These are phyloP conservation scores for Nesidiocoris tenuis DNA, from an alignment of 2,888 invertebrate species.

Conservation along the genomic window DNA sequence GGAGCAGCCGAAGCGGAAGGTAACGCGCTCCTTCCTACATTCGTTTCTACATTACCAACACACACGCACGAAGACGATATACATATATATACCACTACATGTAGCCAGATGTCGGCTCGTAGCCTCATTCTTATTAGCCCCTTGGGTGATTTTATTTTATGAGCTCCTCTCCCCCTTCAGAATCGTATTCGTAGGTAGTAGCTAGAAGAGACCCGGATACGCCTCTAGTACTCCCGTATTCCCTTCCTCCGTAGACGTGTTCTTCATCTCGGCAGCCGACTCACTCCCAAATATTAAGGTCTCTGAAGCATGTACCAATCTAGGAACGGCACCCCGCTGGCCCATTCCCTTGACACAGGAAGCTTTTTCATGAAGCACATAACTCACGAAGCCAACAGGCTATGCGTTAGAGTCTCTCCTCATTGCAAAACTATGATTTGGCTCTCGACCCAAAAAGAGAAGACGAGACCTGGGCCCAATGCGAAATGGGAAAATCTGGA, in stretches of 20 bases:
- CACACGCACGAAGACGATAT: neutral
- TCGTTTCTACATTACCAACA: neutral
- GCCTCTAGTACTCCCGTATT: neutral
- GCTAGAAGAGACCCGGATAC: neutral
- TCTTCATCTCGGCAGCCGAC: neutral
- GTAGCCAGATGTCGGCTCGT: neutral
- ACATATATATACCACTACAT: neutral
- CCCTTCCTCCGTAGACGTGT: neutral
- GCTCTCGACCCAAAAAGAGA: too few relatives aligned
- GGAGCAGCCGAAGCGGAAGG: slow-evolving; percentile 10
- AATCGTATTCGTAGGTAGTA: neutral
- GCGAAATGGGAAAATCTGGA: too few relatives aligned
- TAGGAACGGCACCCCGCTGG: slow-evolving; percentile 8
- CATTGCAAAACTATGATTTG: too few relatives aligned
- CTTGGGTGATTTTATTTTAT: slow-evolving; percentile 29
- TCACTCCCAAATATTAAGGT: slow-evolving; percentile 15
- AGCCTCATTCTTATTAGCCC: slow-evolving; percentile 16
- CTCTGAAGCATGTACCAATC: slow-evolving; percentile 25
- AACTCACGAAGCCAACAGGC: too few relatives aligned
- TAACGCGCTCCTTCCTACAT: neutral
- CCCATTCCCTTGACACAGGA: neutral
- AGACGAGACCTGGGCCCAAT: too few relatives aligned
- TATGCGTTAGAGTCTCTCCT: too few relatives aligned
- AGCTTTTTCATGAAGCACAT: neutral
- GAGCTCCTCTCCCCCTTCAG: slow-evolving; percentile 6